These are phyloP conservation scores for Philotrypesis tridentata DNA, from an alignment of 1,140 invertebrate genomes.

Conservation along the genomic window DNA sequence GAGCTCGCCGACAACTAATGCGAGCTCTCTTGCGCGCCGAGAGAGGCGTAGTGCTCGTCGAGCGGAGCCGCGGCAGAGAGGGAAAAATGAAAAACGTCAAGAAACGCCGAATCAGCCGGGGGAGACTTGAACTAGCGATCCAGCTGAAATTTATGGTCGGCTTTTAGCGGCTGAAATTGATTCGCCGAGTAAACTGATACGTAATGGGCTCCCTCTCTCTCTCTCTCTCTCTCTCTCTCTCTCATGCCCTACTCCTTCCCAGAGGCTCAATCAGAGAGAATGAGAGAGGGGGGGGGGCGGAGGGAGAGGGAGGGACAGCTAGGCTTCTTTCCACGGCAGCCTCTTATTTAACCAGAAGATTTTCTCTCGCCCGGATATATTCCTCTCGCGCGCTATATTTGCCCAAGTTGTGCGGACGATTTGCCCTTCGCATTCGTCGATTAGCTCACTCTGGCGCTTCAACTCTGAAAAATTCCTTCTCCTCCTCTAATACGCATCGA, in stretches of 20 bases:
- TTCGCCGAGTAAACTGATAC: slow-evolving; percentile 64
- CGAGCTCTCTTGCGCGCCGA: slow-evolving; percentile 35
- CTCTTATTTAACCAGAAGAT: slow-evolving; percentile 48
- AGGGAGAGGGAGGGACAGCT: neutral
- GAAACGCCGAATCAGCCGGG: slow-evolving; percentile 56
- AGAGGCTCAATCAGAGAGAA: slow-evolving; percentile 43
- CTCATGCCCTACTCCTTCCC: slow-evolving; percentile 20
- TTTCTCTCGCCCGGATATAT: neutral
- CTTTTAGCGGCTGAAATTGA: slow-evolving; percentile 63
- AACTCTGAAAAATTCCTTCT: neutral
- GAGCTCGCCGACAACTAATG: slow-evolving; percentile 47
- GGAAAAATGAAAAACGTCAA: slow-evolving; percentile 53
- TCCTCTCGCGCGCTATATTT: slow-evolving; percentile 7
- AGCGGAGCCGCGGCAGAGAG: neutral
- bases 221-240: slow-evolving; percentile 49
- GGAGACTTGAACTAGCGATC: slow-evolving; percentile 47
- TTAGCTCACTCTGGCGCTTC: neutral
- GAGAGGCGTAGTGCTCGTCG: slow-evolving; percentile 10
- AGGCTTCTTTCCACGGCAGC: neutral
- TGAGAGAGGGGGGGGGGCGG: slow-evolving; percentile 1
- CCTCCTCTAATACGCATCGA: neutral
- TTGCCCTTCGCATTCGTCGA: neutral
- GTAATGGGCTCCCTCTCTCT: slow-evolving; percentile 57
- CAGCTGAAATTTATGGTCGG: slow-evolving; percentile 60
- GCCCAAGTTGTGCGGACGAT: slow-evolving; percentile 12